Conservation (phyloP, 2,888 invertebrate species). For the Heteropelma amictum region DNA sequence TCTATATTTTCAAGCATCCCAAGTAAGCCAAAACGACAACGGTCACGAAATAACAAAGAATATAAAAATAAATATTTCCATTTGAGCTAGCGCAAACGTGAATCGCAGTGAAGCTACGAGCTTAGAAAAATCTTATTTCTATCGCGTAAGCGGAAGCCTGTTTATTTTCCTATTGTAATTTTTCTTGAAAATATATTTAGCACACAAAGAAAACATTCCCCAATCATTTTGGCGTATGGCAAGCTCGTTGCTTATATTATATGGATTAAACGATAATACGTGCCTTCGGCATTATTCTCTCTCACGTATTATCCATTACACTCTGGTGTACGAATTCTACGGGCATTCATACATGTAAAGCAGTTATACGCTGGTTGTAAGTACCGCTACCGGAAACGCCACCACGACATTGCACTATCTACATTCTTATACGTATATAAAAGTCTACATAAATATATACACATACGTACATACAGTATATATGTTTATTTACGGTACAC, state of each 20-base stretch:
- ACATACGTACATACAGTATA: background rate
- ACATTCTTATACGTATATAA: background rate
- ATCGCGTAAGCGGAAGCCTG: background rate
- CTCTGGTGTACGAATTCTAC: background rate
- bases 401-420: background rate
- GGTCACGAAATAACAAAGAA: too few species aligned
- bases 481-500: constrained; percentile 14
- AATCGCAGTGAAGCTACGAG: background rate
- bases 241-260: constrained; percentile 19
- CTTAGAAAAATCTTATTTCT: background rate
- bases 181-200: constrained; percentile 24
- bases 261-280: constrained; percentile 16
- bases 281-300: constrained; percentile 21
- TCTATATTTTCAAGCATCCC: too few species aligned
- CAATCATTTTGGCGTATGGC: background rate
- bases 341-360: background rate
- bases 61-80: too few species aligned
- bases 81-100: background rate
- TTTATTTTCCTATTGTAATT: background rate
- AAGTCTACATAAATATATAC: background rate
- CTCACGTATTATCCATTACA: constrained; percentile 18
- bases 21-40: too few species aligned
- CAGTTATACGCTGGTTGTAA: background rate
- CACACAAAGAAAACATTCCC: constrained; percentile 21
- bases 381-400: constrained; percentile 34